Percentiles rank a stretch among this genome's conserved stretches.
Conservation (phyloP, 1,140 invertebrate species). For the Trypoxylus dichotomus region DNA sequence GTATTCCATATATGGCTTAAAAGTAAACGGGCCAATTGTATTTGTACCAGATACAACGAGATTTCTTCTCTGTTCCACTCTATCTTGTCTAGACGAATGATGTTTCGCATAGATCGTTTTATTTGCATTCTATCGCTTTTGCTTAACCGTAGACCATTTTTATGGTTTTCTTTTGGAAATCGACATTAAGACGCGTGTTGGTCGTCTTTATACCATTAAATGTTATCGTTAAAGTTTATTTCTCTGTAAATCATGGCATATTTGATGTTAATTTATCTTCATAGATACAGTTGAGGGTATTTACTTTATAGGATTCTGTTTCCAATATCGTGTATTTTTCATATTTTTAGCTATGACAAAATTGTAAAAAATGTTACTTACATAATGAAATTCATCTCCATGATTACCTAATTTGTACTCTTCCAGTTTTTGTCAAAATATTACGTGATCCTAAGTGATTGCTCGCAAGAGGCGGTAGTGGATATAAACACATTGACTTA, state of each 20-base stretch:
- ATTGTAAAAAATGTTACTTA: no score
- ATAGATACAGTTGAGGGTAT: neutral
- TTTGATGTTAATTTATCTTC: neutral
- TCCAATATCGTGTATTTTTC: no score
- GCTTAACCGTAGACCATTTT: neutral
- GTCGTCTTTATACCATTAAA: neutral
- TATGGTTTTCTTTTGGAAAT: neutral
- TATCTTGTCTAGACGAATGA: conserved; percentile 16
- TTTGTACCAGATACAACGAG: conserved; percentile 2
- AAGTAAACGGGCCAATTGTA: conserved; percentile 28
- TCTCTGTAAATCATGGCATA: neutral
- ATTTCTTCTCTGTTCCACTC: neutral
- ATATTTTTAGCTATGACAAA: no score
- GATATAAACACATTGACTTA: no score
- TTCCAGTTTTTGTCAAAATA: no score
- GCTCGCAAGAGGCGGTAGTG: no score
- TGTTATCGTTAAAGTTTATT: conserved; percentile 6
- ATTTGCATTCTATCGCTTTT: conserved; percentile 28
- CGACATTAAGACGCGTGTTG: neutral
- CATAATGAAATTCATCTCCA: no score
- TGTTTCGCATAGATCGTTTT: conserved; percentile 19
- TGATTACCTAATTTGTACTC: no score
- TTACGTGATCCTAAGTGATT: no score
- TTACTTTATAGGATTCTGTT: neutral
- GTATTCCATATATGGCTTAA: conserved; percentile 7